A percentile compares a stretch with the other conserved stretches of the same genome.
phyloP scores from a whole-genome alignment of 1,140 invertebrate genomes.

The Drosophila baimaii region DNA sequence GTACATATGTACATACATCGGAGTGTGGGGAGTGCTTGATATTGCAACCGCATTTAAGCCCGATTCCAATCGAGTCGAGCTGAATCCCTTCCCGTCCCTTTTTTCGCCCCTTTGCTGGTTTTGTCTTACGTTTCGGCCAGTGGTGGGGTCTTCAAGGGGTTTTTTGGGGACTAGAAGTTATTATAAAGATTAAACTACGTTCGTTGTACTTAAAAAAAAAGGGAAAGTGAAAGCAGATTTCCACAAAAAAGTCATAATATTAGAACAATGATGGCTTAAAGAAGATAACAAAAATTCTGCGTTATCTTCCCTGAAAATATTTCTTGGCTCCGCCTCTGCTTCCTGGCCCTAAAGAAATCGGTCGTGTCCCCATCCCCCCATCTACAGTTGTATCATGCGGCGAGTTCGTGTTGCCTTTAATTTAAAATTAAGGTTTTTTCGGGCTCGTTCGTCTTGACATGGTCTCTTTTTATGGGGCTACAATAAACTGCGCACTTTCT shows the following conservation, averaged over 20 bases:
- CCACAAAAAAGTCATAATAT: background rate
- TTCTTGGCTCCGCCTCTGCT: background rate
- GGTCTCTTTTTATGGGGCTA: conserved; percentile 52
- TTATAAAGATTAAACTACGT: too few relatives aligned
- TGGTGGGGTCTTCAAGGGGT: background rate
- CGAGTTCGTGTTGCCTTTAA: conserved; percentile 58
- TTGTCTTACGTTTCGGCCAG: conserved; percentile 41
- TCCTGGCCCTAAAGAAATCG: conserved; percentile 30
- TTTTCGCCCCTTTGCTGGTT: conserved; percentile 27
- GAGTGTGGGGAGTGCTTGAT: conserved; percentile 11
- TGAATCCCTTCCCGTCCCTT: conserved; percentile 14
- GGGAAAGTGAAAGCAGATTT: too few relatives aligned
- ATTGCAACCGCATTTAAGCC: conserved; percentile 50
- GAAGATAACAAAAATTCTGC: too few relatives aligned
- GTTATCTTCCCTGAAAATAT: background rate
- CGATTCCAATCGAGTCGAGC: conserved; percentile 5
- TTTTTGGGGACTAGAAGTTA: background rate
- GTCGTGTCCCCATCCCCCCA: conserved; percentile 22
- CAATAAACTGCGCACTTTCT: conserved; percentile 64
- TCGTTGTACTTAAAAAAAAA: too few relatives aligned
- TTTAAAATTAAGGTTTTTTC: conserved; percentile 46
- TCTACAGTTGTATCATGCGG: conserved; percentile 56
- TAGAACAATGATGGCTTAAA: background rate
- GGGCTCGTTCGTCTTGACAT: conserved; percentile 34
- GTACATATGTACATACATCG: background rate